phyloP scores from a whole-genome alignment of 2,113 vertebrate species.

The Etheostoma cragini region DNA sequence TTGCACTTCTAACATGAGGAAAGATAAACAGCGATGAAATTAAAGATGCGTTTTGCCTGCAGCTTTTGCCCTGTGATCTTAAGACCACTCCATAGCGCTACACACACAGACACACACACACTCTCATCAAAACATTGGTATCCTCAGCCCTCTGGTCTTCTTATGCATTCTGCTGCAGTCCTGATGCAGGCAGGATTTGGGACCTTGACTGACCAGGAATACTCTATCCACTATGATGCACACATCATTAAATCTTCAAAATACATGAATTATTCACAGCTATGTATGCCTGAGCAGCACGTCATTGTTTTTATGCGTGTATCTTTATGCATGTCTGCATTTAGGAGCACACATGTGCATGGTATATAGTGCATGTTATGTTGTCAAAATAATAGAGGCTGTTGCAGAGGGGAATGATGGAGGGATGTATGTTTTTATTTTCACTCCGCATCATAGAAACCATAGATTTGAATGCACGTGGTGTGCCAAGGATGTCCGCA shows the following conservation, averaged over 20 bases:
- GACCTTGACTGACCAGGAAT: conserved; percentile 75
- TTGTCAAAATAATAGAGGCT: conserved; percentile 13
- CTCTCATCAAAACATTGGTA: conserved; percentile 16
- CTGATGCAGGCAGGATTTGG: conserved; percentile 38
- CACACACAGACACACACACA: conserved; percentile 4
- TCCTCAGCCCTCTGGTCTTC: conserved; percentile 30
- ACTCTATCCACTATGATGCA: conserved; percentile 51
- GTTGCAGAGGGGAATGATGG: conserved; percentile 11
- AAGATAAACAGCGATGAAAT: conserved; percentile 68
- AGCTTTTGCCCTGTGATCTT: conserved; percentile 63
- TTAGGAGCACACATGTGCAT: neutral
- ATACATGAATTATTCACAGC: conserved; percentile 79
- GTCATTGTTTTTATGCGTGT: conserved; percentile 38
- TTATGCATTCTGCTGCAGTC: conserved; percentile 73
- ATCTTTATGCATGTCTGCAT: neutral
- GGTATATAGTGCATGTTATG: neutral
- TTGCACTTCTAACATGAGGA: conserved; percentile 50
- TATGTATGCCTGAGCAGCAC: conserved; percentile 52
- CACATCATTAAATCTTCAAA: conserved; percentile 79
- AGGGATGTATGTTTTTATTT: conserved; percentile 11
- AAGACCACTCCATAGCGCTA: conserved; percentile 26
- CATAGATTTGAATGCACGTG: conserved; percentile 2
- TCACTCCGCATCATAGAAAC: conserved; percentile 19
- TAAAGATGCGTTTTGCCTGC: conserved; percentile 75
- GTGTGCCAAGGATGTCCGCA: neutral